These are phyloP conservation scores for Oikopleura vanhoeffeni DNA, from an alignment of 23 tunicate genomes.

Conservation along the genomic window DNA sequence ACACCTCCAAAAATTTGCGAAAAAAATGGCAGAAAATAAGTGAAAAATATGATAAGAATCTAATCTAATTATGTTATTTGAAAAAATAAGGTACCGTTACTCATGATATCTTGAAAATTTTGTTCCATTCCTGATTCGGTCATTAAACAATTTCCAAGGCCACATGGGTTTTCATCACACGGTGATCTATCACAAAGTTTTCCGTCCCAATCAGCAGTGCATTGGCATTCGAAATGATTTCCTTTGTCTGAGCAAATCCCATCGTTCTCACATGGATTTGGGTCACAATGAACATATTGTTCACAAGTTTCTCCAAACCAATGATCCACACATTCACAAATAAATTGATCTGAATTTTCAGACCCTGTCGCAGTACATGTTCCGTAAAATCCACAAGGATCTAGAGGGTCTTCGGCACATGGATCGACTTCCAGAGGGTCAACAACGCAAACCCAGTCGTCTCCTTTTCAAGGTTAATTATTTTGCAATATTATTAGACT, in stretches of 20 bases:
- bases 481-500: no score
- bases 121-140: neutral
- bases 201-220: neutral
- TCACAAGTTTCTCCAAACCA: neutral
- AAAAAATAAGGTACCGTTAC: no score
- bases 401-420: no score
- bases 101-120: no score
- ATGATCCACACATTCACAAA: neutral
- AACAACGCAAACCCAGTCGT: no score
- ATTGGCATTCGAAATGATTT: neutral
- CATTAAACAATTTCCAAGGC: neutral
- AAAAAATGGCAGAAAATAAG: no score
- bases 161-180: neutral
- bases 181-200: neutral
- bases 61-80: no score
- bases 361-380: neutral
- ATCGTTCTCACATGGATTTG: conserved; percentile 43
- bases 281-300: conserved; percentile 58
- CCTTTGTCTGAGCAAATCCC: no score
- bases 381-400: neutral
- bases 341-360: neutral
- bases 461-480: no score
- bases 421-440: no score
- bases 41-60: no score
- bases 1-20: no score